Evolutionary conservation across 2,888 invertebrate genomes (phyloP).

Genomic region (Chalcis sispes): DNA sequence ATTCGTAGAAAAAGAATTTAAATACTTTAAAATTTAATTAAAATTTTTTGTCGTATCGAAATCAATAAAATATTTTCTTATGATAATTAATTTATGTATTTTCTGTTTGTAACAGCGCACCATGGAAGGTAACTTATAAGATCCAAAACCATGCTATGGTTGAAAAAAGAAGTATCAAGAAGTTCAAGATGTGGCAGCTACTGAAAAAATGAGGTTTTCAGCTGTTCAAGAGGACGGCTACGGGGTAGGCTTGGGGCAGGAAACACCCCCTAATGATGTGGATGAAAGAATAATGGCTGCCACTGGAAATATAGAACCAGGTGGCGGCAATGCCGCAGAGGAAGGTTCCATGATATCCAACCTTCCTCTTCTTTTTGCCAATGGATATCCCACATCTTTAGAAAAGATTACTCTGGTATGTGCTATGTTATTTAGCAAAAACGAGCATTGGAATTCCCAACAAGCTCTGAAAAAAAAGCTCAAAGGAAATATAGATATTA

Average conservation of each 20-base stretch:
- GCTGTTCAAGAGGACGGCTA: constrained; percentile 69
- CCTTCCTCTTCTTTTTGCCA: constrained; percentile 84
- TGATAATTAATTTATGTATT: constrained; percentile 11
- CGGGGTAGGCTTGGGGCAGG: constrained; percentile 69
- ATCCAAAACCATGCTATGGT: constrained; percentile 19
- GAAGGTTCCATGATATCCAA: constrained; percentile 82
- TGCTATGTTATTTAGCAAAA: constrained; percentile 35
- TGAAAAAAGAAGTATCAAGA: constrained; percentile 20
- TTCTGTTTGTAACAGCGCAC: constrained; percentile 42
- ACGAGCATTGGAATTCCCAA: neutral
- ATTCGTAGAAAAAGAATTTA: constrained; percentile 12
- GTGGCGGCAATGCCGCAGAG: constrained; percentile 63
- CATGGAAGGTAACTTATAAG: constrained; percentile 41
- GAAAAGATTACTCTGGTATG: constrained; percentile 79
- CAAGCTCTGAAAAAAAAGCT: constrained; percentile 30
- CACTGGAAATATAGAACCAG: constrained; percentile 64
- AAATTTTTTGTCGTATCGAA: neutral
- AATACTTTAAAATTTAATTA: neutral
- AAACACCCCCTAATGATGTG: constrained; percentile 64
- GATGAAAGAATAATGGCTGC: constrained; percentile 69
- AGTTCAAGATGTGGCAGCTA: constrained; percentile 46
- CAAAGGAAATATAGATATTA: constrained; percentile 14
- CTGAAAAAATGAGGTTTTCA: constrained; percentile 69
- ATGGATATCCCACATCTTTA: constrained; percentile 84
- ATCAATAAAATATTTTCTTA: too few relatives aligned